Conservation (phyloP, 1,140 invertebrate species). For the Drosophila mayri region DNA sequence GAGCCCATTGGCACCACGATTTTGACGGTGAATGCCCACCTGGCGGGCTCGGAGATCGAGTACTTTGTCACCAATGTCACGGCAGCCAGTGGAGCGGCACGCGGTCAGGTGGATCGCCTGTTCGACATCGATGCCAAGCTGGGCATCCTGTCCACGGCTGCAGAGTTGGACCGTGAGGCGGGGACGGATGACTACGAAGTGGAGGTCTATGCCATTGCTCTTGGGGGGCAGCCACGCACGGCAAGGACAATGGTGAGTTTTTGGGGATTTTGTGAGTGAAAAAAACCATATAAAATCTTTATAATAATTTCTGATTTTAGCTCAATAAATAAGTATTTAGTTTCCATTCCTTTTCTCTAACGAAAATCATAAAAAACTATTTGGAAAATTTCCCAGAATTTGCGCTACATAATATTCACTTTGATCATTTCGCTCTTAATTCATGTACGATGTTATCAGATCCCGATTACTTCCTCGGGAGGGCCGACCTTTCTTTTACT, state of each 20-base stretch:
- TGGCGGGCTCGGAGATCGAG: slow-evolving; percentile 89
- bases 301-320: too few relatives aligned
- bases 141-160: slow-evolving; percentile 94
- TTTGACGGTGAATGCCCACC: slow-evolving; percentile 90
- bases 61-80: slow-evolving; percentile 97
- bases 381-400: neutral
- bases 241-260: slow-evolving; percentile 92
- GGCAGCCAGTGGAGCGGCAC: slow-evolving; percentile 65
- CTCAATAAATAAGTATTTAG: too few relatives aligned
- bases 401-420: slow-evolving; percentile 10
- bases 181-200: slow-evolving; percentile 92
- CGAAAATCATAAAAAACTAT: neutral
- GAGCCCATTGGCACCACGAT: slow-evolving; percentile 93
- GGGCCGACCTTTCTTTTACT: slow-evolving; percentile 26
- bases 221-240: slow-evolving; percentile 88
- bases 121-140: slow-evolving; percentile 95
- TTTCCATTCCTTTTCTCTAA: neutral
- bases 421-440: slow-evolving; percentile 23
- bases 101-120: slow-evolving; percentile 90
- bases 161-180: slow-evolving; percentile 93
- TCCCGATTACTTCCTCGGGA: slow-evolving; percentile 25
- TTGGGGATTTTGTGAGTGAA: neutral
- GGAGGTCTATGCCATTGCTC: slow-evolving; percentile 92
- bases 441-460: slow-evolving; percentile 22
- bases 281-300: neutral